Percentiles rank a stretch among this genome's conserved stretches.
Evolutionary conservation across 2,113 vertebrate genomes (phyloP).

Genomic region (Microtus montanus): DNA sequence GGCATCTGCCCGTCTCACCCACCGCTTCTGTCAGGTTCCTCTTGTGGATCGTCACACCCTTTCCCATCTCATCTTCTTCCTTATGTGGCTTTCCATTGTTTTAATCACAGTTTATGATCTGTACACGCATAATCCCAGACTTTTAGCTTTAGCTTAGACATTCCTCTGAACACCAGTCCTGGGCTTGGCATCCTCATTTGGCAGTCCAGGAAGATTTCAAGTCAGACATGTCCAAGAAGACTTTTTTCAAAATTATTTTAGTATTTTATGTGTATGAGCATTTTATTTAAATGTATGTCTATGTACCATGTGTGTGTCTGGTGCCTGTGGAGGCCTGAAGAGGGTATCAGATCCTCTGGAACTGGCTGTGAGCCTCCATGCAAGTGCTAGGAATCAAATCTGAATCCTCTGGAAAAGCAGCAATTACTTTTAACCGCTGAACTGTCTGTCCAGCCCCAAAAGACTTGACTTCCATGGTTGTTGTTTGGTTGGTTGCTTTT

Average conservation of each 20-base stretch:
- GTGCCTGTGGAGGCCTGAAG: not conserved
- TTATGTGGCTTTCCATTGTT: not conserved
- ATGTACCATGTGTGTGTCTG: not conserved
- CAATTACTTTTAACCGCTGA: no score
- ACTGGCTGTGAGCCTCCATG: not conserved
- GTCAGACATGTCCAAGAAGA: not conserved
- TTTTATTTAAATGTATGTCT: not conserved
- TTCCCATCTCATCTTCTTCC: not conserved
- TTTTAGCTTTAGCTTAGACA: not conserved
- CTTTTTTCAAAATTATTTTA: not conserved
- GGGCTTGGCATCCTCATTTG: not conserved
- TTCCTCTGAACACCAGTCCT: not conserved
- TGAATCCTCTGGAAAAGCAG: not conserved
- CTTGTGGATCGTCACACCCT: not conserved
- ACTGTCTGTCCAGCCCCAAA: not conserved
- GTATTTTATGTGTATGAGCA: not conserved
- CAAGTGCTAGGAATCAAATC: not conserved
- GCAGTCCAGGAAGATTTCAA: constrained; percentile 24
- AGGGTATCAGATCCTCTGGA: not conserved
- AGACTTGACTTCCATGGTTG: not conserved
- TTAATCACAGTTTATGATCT: not conserved
- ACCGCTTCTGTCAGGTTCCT: not conserved
- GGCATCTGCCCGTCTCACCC: not conserved
- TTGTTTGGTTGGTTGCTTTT: not conserved
- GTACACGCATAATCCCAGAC: not conserved